Percentiles rank a stretch among this genome's conserved stretches.
Evolutionary conservation across 2,888 invertebrate species (phyloP).

Genomic region (Ichneumoninae sp.): DNA sequence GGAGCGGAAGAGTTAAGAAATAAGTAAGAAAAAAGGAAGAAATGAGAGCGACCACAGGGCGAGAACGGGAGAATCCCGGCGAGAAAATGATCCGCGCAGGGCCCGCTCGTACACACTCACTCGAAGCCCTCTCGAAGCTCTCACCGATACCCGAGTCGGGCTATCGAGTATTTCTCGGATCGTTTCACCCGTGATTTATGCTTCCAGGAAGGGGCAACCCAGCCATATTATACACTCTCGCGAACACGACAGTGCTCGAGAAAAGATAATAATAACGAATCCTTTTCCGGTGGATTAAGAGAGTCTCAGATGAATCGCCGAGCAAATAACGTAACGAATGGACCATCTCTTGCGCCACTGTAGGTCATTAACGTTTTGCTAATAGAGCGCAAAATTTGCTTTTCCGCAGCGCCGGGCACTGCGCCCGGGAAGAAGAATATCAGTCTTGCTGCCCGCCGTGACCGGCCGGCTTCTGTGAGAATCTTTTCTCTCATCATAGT

Average conservation of each 20-base stretch:
- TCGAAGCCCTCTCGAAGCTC: background rate
- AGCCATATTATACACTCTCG: background rate
- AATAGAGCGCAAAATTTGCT: constrained; percentile 16
- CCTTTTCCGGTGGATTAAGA: constrained; percentile 7
- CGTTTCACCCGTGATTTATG: constrained; percentile 70
- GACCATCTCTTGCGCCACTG: background rate
- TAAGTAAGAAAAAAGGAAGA: constrained; percentile 48
- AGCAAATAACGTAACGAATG: constrained; percentile 34
- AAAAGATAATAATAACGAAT: constrained; percentile 24
- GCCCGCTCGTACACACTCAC: constrained; percentile 51
- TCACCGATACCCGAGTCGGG: constrained; percentile 26
- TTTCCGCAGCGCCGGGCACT: background rate
- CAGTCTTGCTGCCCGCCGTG: background rate
- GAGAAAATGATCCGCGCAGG: constrained; percentile 74
- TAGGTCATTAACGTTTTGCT: constrained; percentile 16
- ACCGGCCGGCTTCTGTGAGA: background rate
- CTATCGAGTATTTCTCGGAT: constrained; percentile 47
- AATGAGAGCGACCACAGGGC: constrained; percentile 62
- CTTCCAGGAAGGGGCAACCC: constrained; percentile 67
- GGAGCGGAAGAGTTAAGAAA: constrained; percentile 62
- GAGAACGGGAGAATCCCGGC: constrained; percentile 64
- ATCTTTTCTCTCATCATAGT: background rate
- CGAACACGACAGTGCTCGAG: constrained; percentile 2
- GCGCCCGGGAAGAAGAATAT: background rate
- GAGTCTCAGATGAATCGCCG: constrained; percentile 7